Base-by-base conservation (phyloP, 2,797 vertebrate genomes). In the Lagodon rhomboides region DNA sequence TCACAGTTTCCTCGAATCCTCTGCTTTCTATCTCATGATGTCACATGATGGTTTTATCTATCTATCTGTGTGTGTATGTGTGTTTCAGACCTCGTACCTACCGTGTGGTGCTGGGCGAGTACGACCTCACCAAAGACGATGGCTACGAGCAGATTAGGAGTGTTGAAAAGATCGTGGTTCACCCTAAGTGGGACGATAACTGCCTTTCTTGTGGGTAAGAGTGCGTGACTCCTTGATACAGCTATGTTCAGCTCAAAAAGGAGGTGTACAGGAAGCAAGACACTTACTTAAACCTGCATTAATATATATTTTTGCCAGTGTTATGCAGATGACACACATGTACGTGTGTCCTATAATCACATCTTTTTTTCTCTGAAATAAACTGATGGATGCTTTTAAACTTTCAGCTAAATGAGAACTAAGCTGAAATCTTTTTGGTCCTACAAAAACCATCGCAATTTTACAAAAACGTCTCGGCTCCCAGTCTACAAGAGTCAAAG, bases 131-230 rank as follows among this genome's bases (percentile, higher is more conserved):
- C 34, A 41, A 1, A 12, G 9, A 17, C 8, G 72, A 68, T 25
- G 4, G 41, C 25, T 3, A n/a, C 3, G 77, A 84, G 76, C 82
- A 79, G 63, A 9, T 73, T 1, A 68, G 15, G 17, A 7, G 18
- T 11, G 77, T 84, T 63, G 62, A 72, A 50, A 79, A n/a, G 51
- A 72, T 79, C 7, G 41, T 79, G 17, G 63, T 84, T 49, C 77
- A 84, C 27, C 81, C 82, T 0, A 0, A 0, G 0, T 84, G 77
- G 77, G 0, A 84, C 13, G 16, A 13, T 0, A 79, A 22, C 58
- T 84, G 82, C 47, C n/a, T 79, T 68, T 75, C 73, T 6, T 84
- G 82, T 73, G 82, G 82, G 82, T 84, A 30, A 17, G 71, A 12
- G 17, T 3, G 13, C 5, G 22, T 13, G 51, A 12, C 5, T 25